Percentiles rank a stretch among this genome's conserved stretches.
phyloP scores from a whole-genome alignment of 2,888 invertebrate species.

The Drosophila ustulata region DNA sequence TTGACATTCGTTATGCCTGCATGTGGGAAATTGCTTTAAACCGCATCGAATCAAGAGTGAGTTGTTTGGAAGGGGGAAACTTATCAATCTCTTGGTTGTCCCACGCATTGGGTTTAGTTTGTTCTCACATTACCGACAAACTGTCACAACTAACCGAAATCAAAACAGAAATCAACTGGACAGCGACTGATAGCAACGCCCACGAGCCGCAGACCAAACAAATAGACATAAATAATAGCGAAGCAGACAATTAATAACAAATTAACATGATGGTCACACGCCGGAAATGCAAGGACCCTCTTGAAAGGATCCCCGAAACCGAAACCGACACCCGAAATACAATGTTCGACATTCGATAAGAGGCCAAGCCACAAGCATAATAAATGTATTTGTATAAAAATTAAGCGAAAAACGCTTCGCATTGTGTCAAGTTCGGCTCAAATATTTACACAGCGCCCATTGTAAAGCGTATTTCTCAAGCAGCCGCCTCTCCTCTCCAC shows the following conservation, averaged over 20 bases:
- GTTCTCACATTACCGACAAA: constrained; percentile 43
- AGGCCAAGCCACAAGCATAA: constrained; percentile 55
- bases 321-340: constrained; percentile 11
- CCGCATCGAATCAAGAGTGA: constrained; percentile 42
- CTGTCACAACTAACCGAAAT: constrained; percentile 44
- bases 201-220: constrained; percentile 20
- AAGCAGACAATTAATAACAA: constrained; percentile 82
- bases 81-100: constrained; percentile 47
- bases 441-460: constrained; percentile 71
- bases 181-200: constrained; percentile 45
- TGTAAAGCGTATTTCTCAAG: constrained; percentile 62
- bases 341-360: constrained; percentile 1
- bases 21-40: constrained; percentile 58
- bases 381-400: constrained; percentile 79
- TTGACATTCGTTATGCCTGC: constrained; percentile 73
- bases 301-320: constrained; percentile 28
- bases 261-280: constrained; percentile 83
- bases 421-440: constrained; percentile 73
- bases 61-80: not conserved
- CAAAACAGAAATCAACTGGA: constrained; percentile 74
- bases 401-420: constrained; percentile 76
- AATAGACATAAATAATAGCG: constrained; percentile 18
- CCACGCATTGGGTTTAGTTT: constrained; percentile 33
- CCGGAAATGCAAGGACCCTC: constrained; percentile 49
- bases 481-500: constrained; percentile 4